These are phyloP conservation scores for Mesitornis unicolor DNA, from an alignment of 2,113 vertebrate genomes.

Conservation along the genomic window DNA sequence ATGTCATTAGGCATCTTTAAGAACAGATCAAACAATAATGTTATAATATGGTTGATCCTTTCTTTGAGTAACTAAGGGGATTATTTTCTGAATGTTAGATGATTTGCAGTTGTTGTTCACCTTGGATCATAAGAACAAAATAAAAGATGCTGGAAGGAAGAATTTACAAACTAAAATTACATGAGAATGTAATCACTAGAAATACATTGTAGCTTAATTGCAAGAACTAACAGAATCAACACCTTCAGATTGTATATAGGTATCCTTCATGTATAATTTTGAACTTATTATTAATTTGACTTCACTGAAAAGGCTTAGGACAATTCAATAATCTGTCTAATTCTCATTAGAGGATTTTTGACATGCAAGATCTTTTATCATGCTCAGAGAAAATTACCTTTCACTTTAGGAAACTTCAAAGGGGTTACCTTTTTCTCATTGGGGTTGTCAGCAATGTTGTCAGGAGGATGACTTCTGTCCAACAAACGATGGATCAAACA, in stretches of 20 bases:
- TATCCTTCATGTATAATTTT: neutral
- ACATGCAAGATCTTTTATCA: neutral
- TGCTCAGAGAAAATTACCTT: neutral
- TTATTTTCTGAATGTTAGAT: neutral
- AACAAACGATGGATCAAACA: neutral
- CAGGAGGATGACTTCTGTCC: neutral
- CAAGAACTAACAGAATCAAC: neutral
- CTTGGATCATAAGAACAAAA: neutral
- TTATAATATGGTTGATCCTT: neutral
- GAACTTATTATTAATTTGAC: neutral
- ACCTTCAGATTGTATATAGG: neutral
- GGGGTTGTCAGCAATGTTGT: neutral
- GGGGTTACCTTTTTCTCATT: neutral
- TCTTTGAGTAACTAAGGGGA: neutral
- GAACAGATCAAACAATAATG: neutral
- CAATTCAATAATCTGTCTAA: neutral
- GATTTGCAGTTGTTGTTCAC: neutral
- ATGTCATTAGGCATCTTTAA: neutral
- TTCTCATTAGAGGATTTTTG: neutral
- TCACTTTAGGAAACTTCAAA: neutral
- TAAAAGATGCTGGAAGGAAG: neutral
- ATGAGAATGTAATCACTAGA: neutral
- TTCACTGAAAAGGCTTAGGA: neutral
- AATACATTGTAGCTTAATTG: neutral
- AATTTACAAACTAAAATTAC: neutral